phyloP scores from a whole-genome alignment of 2,888 invertebrate species.

The Plebejus melissa region DNA sequence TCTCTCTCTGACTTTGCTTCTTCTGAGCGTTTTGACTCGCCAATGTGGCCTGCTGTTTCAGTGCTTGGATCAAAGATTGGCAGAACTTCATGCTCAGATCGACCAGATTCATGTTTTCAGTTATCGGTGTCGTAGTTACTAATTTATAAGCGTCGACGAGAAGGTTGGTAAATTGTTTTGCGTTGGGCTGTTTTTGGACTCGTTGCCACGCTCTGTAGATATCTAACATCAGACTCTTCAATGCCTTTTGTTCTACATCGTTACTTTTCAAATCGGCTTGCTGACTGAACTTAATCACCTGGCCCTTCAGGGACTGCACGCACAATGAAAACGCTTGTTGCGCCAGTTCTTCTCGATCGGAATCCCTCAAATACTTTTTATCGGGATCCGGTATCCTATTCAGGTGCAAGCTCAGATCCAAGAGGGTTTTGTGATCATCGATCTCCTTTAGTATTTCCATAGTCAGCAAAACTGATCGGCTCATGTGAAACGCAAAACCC shows the following conservation, averaged over 20 bases:
- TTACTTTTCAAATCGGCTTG: conserved; percentile 68
- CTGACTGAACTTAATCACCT: conserved; percentile 76
- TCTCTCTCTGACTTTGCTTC: conserved; percentile 45
- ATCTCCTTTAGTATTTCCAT: conserved; percentile 89
- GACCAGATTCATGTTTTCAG: conserved; percentile 81
- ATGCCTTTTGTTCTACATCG: conserved; percentile 67
- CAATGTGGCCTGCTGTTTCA: conserved; percentile 76
- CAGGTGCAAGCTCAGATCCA: conserved; percentile 88
- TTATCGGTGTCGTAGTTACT: conserved; percentile 79
- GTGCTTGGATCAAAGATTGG: conserved; percentile 78
- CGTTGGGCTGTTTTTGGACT: conserved; percentile 80
- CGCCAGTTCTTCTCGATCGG: conserved; percentile 89
- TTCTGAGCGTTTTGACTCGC: conserved; percentile 60
- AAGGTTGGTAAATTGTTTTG: conserved; percentile 81
- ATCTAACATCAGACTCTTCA: conserved; percentile 75
- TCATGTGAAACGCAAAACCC: conserved; percentile 94
- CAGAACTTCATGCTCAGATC: conserved; percentile 86
- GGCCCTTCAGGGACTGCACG: conserved; percentile 83
- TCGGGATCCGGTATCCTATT: conserved; percentile 90
- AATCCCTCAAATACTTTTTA: conserved; percentile 92
- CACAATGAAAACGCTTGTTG: conserved; percentile 88
- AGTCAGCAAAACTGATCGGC: conserved; percentile 88
- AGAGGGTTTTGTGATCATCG: conserved; percentile 87
- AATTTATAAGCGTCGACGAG: conserved; percentile 85
- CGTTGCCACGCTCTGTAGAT: conserved; percentile 84